A percentile compares a stretch with the other conserved stretches of the same genome.
phyloP scores from a whole-genome alignment of 2,113 vertebrate species.

The Acinonyx jubatus region DNA sequence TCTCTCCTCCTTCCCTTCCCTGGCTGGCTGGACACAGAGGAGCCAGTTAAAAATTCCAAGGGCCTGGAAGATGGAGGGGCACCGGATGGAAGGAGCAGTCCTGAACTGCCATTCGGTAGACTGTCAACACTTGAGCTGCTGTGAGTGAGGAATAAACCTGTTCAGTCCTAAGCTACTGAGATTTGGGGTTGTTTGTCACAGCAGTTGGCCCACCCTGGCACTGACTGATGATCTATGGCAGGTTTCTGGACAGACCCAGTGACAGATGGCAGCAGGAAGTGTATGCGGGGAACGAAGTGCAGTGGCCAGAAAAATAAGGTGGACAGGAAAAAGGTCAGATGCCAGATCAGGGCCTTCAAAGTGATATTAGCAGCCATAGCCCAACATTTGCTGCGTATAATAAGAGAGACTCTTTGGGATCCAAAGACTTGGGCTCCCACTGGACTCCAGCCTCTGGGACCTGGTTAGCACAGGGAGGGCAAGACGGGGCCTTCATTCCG shows the following conservation, averaged over 20 bases:
- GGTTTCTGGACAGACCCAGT: neutral
- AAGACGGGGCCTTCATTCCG: neutral
- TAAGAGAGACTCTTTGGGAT: neutral
- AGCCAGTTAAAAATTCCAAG: neutral
- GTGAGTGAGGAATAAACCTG: neutral
- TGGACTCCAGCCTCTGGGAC: neutral
- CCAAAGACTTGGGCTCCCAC: neutral
- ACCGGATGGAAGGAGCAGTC: neutral
- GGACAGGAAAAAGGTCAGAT: neutral
- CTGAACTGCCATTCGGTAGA: neutral
- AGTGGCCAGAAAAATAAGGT: neutral
- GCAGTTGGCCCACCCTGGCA: neutral
- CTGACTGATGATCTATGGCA: neutral
- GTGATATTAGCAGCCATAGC: neutral
- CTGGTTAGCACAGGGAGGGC: neutral
- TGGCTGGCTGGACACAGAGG: neutral
- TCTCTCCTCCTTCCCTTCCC: neutral
- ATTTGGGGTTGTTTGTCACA: neutral
- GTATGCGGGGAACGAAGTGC: neutral
- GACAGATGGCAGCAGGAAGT: constrained; percentile 12
- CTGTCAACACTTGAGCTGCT: neutral
- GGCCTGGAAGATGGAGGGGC: neutral
- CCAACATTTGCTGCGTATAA: neutral
- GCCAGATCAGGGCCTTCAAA: neutral
- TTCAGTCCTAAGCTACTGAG: neutral